A percentile compares a stretch with the other conserved stretches of the same genome.
Conservation (phyloP, 1,140 invertebrate species). For the Trichoplusia ni region DNA sequence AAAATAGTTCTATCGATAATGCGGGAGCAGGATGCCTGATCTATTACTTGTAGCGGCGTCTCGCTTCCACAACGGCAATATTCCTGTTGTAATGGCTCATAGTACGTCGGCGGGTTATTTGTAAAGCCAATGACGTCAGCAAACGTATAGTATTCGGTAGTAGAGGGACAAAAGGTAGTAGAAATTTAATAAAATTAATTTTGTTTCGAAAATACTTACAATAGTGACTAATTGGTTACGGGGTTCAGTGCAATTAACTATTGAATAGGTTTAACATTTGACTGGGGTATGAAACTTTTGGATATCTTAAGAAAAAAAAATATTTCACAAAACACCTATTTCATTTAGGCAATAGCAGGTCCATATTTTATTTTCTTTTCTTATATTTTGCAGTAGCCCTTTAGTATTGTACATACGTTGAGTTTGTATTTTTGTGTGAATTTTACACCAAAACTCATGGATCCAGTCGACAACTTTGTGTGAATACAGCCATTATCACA, state of each 20-base stretch:
- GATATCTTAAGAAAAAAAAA: too few species aligned
- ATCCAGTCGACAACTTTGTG: constrained; percentile 17
- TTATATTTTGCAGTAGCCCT: background rate
- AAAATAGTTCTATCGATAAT: too few species aligned
- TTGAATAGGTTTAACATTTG: background rate
- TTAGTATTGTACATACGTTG: constrained; percentile 28
- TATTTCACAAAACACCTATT: too few species aligned
- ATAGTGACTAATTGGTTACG: constrained; percentile 20
- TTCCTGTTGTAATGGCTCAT: too few species aligned
- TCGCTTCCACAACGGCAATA: too few species aligned
- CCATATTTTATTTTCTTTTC: too few species aligned
- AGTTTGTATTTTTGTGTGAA: constrained; percentile 25
- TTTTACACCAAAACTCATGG: constrained; percentile 5
- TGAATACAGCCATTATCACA: constrained; percentile 3
- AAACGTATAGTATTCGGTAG: background rate
- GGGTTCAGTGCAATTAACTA: constrained; percentile 10
- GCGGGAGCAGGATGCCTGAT: too few species aligned
- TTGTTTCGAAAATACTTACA: background rate
- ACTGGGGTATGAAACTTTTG: background rate
- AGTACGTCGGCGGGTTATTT: too few species aligned
- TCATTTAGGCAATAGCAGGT: too few species aligned
- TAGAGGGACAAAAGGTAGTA: background rate
- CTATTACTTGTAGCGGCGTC: too few species aligned
- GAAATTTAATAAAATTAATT: background rate
- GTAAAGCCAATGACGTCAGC: too few species aligned